phyloP scores from a whole-genome alignment of 2,113 vertebrate species.

The Cygnus buccinator region DNA sequence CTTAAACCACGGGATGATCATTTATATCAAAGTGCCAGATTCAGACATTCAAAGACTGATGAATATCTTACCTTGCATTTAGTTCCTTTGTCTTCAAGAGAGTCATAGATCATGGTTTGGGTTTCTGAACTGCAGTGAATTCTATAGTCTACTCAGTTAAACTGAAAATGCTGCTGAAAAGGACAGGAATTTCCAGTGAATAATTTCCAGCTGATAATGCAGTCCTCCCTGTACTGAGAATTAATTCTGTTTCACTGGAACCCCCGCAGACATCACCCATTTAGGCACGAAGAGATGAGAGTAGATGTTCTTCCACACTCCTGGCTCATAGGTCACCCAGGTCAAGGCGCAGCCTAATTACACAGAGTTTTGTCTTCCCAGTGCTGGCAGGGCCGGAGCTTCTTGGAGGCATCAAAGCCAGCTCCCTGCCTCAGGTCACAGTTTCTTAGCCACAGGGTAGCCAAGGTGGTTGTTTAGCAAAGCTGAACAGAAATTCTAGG shows the following conservation, averaged over 20 bases:
- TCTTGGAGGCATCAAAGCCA: not conserved
- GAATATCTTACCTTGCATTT: not conserved
- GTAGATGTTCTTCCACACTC: not conserved
- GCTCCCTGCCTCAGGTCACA: not conserved
- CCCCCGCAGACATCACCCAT: not conserved
- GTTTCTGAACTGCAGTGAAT: not conserved
- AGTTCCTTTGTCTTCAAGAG: not conserved
- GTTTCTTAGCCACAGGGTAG: not conserved
- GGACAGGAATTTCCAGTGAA: not conserved
- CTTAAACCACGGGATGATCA: not conserved
- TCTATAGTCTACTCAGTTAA: not conserved
- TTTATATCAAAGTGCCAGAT: not conserved
- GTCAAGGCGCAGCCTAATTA: not conserved
- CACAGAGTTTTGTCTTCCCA: not conserved
- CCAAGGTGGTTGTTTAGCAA: not conserved
- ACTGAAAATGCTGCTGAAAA: not conserved
- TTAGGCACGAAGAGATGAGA: not conserved
- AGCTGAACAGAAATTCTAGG: not conserved
- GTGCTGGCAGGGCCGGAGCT: not conserved
- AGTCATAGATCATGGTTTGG: not conserved
- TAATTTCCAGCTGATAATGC: not conserved
- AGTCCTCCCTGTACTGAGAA: not conserved
- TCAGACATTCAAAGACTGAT: not conserved
- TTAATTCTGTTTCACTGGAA: not conserved
- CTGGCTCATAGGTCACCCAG: not conserved